A percentile compares a stretch with the other conserved stretches of the same genome.
These are phyloP conservation scores for Sericinus montela DNA, from an alignment of 2,888 invertebrate genomes.

Conservation along the genomic window DNA sequence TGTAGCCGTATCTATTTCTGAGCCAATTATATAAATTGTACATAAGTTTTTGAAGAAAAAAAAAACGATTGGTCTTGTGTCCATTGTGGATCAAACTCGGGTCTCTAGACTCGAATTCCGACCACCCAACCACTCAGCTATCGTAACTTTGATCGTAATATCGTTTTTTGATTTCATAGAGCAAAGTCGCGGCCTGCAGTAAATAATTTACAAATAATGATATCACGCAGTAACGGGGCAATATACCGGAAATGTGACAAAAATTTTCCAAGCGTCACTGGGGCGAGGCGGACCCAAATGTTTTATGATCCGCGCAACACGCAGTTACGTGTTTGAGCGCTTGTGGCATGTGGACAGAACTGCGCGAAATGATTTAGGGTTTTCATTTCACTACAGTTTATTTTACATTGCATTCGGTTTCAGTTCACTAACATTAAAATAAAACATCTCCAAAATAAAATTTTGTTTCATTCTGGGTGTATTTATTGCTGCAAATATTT, in stretches of 20 bases:
- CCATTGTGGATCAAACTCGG: too few relatives aligned
- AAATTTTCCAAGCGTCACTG: slow-evolving; percentile 26
- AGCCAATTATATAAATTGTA: too few relatives aligned
- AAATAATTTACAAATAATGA: slow-evolving; percentile 25
- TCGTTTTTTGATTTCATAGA: neutral
- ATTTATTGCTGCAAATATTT: slow-evolving; percentile 5
- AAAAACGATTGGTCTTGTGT: too few relatives aligned
- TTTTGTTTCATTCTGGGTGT: slow-evolving; percentile 4
- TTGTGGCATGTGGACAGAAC: slow-evolving; percentile 64
- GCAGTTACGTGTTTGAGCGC: slow-evolving; percentile 44
- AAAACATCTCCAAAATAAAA: slow-evolving; percentile 12
- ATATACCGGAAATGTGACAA: slow-evolving; percentile 27
- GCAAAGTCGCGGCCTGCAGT: slow-evolving; percentile 1
- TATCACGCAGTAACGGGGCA: slow-evolving; percentile 24
- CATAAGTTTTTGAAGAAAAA: too few relatives aligned
- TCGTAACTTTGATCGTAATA: neutral
- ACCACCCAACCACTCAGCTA: too few relatives aligned
- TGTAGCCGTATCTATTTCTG: too few relatives aligned
- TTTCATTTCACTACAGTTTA: slow-evolving; percentile 60
- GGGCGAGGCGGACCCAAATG: slow-evolving; percentile 42
- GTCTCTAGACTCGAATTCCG: too few relatives aligned
- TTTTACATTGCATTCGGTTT: slow-evolving; percentile 39
- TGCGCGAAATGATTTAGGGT: slow-evolving; percentile 58
- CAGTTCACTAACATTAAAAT: slow-evolving; percentile 23
- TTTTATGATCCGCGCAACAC: slow-evolving; percentile 57